Percentiles rank a stretch among this genome's conserved stretches.
These are phyloP conservation scores for Lepilemur septentrionalis DNA, from an alignment of 2,797 vertebrate species.

Conservation along the genomic window DNA sequence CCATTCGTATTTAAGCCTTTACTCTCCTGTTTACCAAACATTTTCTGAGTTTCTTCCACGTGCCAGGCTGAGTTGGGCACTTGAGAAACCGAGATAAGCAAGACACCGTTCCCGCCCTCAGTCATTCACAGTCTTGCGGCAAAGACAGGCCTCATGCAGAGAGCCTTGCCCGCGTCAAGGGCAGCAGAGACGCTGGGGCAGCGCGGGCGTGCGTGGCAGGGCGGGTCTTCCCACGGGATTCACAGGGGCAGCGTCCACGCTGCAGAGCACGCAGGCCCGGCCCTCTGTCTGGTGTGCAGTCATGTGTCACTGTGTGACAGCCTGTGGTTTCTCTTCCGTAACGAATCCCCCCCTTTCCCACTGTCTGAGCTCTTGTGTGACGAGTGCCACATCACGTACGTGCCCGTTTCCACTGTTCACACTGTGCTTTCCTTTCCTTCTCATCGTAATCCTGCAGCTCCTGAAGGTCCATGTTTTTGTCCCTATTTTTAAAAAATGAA, in stretches of 20 bases:
- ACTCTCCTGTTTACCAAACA: background rate
- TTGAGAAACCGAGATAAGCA: background rate
- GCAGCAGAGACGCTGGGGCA: accelerated
- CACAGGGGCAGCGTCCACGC: accelerated
- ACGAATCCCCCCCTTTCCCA: background rate
- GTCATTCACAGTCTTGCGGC: background rate
- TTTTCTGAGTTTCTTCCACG: background rate
- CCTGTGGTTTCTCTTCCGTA: background rate
- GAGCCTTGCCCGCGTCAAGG: background rate
- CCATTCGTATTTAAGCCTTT: background rate
- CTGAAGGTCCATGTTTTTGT: background rate
- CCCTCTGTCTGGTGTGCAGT: background rate
- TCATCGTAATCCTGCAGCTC: background rate
- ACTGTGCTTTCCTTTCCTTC: background rate
- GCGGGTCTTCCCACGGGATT: background rate
- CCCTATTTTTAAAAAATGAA: background rate
- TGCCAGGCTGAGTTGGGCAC: background rate
- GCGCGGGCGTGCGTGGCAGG: accelerated
- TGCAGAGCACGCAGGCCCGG: accelerated
- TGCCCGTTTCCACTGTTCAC: background rate
- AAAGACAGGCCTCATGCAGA: too few species aligned
- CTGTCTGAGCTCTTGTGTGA: background rate
- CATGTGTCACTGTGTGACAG: accelerated
- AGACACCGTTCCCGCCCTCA: background rate
- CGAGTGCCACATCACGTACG: accelerated